Base-by-base conservation (phyloP, 2,113 vertebrate genomes). In the Tachysurus fulvidraco region DNA sequence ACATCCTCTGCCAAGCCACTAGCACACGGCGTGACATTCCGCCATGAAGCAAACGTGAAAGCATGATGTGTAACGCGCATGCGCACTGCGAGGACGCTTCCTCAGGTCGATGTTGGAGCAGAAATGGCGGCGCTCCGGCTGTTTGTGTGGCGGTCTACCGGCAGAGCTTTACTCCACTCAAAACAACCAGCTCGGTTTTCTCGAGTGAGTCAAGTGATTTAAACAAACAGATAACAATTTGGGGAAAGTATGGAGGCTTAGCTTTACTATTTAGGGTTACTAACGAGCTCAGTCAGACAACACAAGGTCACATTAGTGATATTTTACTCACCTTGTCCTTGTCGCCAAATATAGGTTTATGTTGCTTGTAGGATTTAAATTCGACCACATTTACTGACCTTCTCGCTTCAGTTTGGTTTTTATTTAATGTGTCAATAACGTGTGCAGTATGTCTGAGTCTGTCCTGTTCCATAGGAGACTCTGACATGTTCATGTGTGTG, bases 111-210 rank as follows among this genome's bases (percentile, higher is more conserved):
- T 13, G 55, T 81, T 41, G 78, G 78, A 41, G 59, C 65, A 67
- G 71, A 84, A 79, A 88, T 85, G 87, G 87, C 83, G 87, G 87
- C 84, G 30, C 84, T 84, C 64, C 64, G 77, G 14, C 11, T 79
- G 21, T 41, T 67, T 62, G 87, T 79, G 36, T 78, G 41, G 60
- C 67, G 60, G 30, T 50, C 52, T 23, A 81, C 69, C n/a, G 76
- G 83, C 5, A 88, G 77, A 60, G 46, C 87, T 81, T 85, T 85
- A n/a, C 83, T 84, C n/a, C 46, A 62, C 7, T 52, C 83, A 50
- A 85, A 81, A 67, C 78, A 52, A 54, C 64, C 78, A 60, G 54
- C 71, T 25, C 64, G 60, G 44, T 57, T 85, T 50, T 73, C 76
- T 28, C 79, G 80, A 84, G 87, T 85, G 67, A 81, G 87, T 73